phyloP scores from a whole-genome alignment of 2,797 vertebrate genomes.

The Poecile montanus region DNA sequence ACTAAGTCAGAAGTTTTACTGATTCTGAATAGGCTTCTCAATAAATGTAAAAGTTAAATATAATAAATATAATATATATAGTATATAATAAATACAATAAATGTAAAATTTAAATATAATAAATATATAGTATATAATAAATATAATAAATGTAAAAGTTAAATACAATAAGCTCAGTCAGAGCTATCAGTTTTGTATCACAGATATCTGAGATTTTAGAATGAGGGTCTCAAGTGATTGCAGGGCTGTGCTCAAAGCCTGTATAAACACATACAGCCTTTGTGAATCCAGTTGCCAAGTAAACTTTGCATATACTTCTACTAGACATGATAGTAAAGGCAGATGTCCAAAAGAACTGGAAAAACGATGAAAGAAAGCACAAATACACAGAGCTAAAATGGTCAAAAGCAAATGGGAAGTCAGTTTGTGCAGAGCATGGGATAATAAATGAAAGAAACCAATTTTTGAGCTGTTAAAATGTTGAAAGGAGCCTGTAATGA shows the following conservation, averaged over 20 bases:
- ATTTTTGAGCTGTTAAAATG: slow-evolving; percentile 22
- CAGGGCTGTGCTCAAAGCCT: neutral
- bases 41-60: neutral
- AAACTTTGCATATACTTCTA: neutral
- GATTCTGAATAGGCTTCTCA: neutral
- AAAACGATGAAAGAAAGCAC: slow-evolving; percentile 37
- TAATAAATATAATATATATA: too few species aligned
- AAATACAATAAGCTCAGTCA: neutral
- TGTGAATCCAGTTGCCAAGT: neutral
- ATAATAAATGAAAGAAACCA: neutral
- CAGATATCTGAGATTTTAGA: neutral
- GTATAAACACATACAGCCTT: neutral
- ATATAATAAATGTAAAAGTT: neutral
- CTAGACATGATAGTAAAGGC: neutral
- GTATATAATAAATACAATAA: neutral
- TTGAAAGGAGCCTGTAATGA: slow-evolving; percentile 45
- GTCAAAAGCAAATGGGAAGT: slow-evolving; percentile 15
- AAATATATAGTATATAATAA: too few species aligned
- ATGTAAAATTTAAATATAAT: neutral
- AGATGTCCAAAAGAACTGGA: neutral
- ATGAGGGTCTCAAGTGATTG: neutral
- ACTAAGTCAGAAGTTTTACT: neutral
- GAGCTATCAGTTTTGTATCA: neutral
- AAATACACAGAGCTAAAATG: neutral
- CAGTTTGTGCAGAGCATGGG: neutral